Evolutionary conservation across 1,140 invertebrate genomes (phyloP), one percentile per base, ranked within the genome.

Genomic region (Teleopsis dalmanni): DNA sequence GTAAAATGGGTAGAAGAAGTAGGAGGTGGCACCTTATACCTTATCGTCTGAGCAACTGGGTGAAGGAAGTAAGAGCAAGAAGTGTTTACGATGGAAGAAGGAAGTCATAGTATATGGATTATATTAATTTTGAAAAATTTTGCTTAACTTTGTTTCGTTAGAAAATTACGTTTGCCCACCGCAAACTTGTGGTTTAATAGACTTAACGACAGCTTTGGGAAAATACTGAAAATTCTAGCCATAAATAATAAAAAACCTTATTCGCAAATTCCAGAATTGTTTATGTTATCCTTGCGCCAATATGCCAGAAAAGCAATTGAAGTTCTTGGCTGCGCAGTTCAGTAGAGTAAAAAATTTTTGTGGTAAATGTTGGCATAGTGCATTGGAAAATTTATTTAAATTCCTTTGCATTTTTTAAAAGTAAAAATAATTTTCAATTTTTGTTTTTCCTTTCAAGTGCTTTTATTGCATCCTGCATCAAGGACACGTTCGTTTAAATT

Each of bases 161-260:
- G 26, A 29, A 43, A 26, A 26, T 16, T 43, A 23, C n/a, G n/a
- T n/a, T n/a, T n/a, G n/a, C n/a, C n/a, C n/a, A 29, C 22, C 4
- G 26, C 31, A 43, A 19, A 23, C 13, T 29, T 11, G 26, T 11
- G 26, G 26, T 14, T 41, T 21, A n/a, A 41, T 18, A 37, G 13
- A 13, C 38, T 19, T 43, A 43, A 43, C 41, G 25, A 29, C 26
- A 8, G 41, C 41, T 43, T 8, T 29, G 41, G 41, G 41, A 43
- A 23, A 40, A n/a, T n/a, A n/a, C 25, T 23, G 37, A 23, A 40
- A 13, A 29, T 31, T 18, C 10, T 43, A 2, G 23, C 41, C 27
- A 43, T 29, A 43, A 43, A 31, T 3, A 31, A 13, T 11, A 31
- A 19, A 43, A 43, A 16, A n/a, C n/a, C n/a, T n/a, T n/a, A 19